These are phyloP conservation scores for Beris chalybata DNA, from an alignment of 2,888 invertebrate species.

Conservation along the genomic window DNA sequence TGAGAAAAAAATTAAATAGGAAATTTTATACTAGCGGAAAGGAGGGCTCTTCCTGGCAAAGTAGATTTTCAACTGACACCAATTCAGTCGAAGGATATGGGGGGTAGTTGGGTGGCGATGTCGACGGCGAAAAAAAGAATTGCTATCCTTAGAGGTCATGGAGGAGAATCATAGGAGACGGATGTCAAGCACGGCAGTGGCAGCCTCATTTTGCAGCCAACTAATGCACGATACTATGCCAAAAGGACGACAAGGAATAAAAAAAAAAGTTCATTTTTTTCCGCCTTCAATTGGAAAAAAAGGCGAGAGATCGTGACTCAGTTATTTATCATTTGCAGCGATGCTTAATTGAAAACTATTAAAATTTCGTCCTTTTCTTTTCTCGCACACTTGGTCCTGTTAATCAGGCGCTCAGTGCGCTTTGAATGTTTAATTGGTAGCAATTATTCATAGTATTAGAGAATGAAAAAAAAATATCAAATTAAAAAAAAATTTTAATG, in stretches of 20 bases:
- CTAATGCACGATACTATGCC: too few species aligned
- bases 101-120: too few species aligned
- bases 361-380: constrained; percentile 39
- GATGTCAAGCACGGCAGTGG: too few species aligned
- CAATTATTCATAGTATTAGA: constrained; percentile 40
- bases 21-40: neutral
- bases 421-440: constrained; percentile 39
- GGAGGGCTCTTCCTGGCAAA: too few species aligned
- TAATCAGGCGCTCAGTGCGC: constrained; percentile 36
- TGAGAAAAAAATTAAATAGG: constrained; percentile 6
- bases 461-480: constrained; percentile 21
- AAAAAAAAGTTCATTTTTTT: neutral
- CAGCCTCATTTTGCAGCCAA: too few species aligned
- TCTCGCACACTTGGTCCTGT: constrained; percentile 19
- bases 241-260: too few species aligned
- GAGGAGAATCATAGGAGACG: too few species aligned
- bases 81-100: too few species aligned
- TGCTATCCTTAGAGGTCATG: too few species aligned
- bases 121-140: too few species aligned
- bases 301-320: constrained; percentile 40
- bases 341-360: constrained; percentile 43
- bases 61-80: too few species aligned
- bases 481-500: too few species aligned
- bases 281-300: constrained; percentile 33
- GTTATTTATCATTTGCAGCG: constrained; percentile 41